phyloP scores from a whole-genome alignment of 2,113 vertebrate species.

The Solea senegalensis region DNA sequence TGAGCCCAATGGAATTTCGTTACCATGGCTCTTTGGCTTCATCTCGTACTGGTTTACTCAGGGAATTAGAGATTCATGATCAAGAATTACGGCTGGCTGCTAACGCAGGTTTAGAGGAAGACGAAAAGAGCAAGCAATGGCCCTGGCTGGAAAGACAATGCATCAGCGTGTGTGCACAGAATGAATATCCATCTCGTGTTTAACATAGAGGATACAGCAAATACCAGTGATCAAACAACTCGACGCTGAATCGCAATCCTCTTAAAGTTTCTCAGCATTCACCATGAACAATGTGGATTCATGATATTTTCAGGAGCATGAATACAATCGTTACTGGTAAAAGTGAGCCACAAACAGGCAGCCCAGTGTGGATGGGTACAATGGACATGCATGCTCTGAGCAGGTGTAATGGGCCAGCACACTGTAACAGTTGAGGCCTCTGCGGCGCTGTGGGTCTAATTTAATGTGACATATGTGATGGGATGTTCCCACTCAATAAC shows the following conservation, averaged over 20 bases:
- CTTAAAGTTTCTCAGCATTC: no score
- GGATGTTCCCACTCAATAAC: conserved; percentile 43
- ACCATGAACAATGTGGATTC: background rate
- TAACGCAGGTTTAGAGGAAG: conserved; percentile 40
- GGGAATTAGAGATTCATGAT: conserved; percentile 68
- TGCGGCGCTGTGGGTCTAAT: conserved; percentile 45
- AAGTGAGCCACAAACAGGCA: background rate
- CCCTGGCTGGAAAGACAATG: conserved; percentile 41
- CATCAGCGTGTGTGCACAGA: conserved; percentile 33
- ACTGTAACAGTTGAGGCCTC: conserved; percentile 35
- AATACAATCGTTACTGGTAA: background rate
- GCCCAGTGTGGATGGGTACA: background rate
- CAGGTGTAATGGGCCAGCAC: conserved; percentile 38
- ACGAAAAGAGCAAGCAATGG: conserved; percentile 43
- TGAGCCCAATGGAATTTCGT: conserved; percentile 52
- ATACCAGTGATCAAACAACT: conserved; percentile 34
- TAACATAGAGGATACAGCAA: conserved; percentile 35
- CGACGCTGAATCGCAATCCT: background rate
- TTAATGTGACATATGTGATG: conserved; percentile 60
- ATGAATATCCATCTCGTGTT: conserved; percentile 24
- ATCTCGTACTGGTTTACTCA: conserved; percentile 67
- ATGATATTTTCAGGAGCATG: background rate
- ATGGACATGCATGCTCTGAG: conserved; percentile 18
- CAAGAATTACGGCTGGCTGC: conserved; percentile 54
- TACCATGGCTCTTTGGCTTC: conserved; percentile 61